Evolutionary conservation across 2,888 invertebrate species (phyloP).

Genomic region (Synanthedon vespiformis): DNA sequence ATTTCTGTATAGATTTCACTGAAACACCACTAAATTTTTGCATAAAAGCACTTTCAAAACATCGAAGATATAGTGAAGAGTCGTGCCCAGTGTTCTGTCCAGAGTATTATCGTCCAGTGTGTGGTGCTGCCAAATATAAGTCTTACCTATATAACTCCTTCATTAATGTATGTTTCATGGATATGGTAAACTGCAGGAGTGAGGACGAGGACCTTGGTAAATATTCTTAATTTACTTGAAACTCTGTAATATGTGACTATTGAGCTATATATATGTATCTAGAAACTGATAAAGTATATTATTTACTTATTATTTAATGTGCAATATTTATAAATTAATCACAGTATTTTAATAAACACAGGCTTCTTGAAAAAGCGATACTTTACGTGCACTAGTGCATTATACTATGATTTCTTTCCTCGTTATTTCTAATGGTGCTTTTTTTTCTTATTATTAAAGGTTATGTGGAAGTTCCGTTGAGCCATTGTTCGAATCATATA

Average conservation of each 20-base stretch:
- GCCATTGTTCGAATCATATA: slow-evolving; percentile 37
- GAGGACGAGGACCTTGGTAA: slow-evolving; percentile 22
- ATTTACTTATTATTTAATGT: too few relatives aligned
- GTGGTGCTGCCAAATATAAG: slow-evolving; percentile 33
- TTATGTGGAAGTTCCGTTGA: slow-evolving; percentile 44
- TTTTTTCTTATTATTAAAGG: slow-evolving; percentile 21
- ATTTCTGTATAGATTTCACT: slow-evolving; percentile 23
- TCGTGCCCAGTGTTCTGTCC: slow-evolving; percentile 57
- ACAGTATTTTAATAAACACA: too few relatives aligned
- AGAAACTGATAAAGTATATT: too few relatives aligned
- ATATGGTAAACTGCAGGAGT: slow-evolving; percentile 54
- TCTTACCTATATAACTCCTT: slow-evolving; percentile 39
- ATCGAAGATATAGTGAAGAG: slow-evolving; percentile 32
- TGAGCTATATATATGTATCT: too few relatives aligned
- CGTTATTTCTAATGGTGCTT: too few relatives aligned
- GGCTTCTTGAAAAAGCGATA: too few relatives aligned
- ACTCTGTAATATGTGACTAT: too few relatives aligned
- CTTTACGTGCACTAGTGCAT: too few relatives aligned
- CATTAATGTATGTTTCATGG: slow-evolving; percentile 45
- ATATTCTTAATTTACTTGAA: not conserved
- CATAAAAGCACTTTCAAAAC: slow-evolving; percentile 17
- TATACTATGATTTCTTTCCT: too few relatives aligned
- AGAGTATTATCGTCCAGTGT: slow-evolving; percentile 44
- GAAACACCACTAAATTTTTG: slow-evolving; percentile 34
- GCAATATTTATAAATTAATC: too few relatives aligned